Percentiles rank a stretch among this genome's conserved stretches.
These are phyloP conservation scores for Cryptomyrus ogoouensis DNA, from an alignment of 2,113 vertebrate species.

Conservation along the genomic window DNA sequence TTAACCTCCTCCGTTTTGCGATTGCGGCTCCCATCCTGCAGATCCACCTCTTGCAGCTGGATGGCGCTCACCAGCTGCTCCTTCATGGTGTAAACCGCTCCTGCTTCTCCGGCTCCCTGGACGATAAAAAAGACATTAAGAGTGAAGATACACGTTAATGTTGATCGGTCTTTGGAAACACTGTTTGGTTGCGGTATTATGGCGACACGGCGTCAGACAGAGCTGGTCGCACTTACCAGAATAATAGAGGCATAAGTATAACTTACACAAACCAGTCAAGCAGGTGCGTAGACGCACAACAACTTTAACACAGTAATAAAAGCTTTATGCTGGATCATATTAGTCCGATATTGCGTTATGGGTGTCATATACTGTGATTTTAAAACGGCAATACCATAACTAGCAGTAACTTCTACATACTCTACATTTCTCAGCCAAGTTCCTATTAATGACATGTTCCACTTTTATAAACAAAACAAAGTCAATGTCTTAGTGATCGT, in stretches of 20 bases:
- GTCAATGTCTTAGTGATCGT: not conserved
- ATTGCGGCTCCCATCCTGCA: slow-evolving; percentile 30
- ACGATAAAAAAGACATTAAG: not conserved
- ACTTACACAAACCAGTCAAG: not conserved
- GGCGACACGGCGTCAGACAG: not conserved
- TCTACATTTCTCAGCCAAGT: not conserved
- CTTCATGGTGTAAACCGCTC: slow-evolving; percentile 36
- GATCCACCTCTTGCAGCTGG: slow-evolving; percentile 56
- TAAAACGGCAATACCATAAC: not conserved
- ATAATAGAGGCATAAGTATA: not conserved
- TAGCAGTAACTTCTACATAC: not conserved
- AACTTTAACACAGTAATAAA: not conserved
- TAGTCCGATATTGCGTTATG: not conserved
- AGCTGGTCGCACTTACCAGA: not conserved
- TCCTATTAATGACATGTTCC: not conserved
- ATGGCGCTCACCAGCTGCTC: slow-evolving; percentile 60
- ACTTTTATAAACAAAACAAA: not conserved
- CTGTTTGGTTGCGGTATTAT: not conserved
- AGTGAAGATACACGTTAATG: no score
- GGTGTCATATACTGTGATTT: not conserved
- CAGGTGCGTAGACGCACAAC: not conserved
- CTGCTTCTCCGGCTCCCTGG: not conserved
- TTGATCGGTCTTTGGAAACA: not conserved
- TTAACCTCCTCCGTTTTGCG: not conserved
- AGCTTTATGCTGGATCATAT: not conserved